These are phyloP conservation scores for Gambusia yucatana DNA, from an alignment of 2,797 vertebrate genomes.

Conservation along the genomic window DNA sequence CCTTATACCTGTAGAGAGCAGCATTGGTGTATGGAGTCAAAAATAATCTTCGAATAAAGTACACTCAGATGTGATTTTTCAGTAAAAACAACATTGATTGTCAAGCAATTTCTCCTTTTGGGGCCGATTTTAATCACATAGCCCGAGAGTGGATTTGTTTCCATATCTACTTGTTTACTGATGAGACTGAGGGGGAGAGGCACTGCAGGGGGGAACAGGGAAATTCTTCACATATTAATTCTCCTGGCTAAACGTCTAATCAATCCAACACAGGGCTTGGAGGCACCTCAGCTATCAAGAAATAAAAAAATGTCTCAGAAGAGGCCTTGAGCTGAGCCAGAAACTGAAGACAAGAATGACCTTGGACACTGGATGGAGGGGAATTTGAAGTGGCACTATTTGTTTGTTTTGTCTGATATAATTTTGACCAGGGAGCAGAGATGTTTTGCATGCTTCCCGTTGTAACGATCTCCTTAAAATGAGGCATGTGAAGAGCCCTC, in stretches of 20 bases:
- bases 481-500: slow-evolving; percentile 47
- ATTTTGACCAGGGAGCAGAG: slow-evolving; percentile 54
- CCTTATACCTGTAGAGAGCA: background rate
- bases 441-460: slow-evolving; percentile 38
- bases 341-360: slow-evolving; percentile 56
- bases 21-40: slow-evolving; percentile 28
- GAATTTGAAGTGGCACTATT: slow-evolving; percentile 39
- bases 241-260: slow-evolving; percentile 77
- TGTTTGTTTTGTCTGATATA: slow-evolving; percentile 64
- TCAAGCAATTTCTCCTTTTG: slow-evolving; percentile 62
- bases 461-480: slow-evolving; percentile 49
- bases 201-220: slow-evolving; percentile 58
- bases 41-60: slow-evolving; percentile 33
- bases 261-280: slow-evolving; percentile 70
- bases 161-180: slow-evolving; percentile 76
- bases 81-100: slow-evolving; percentile 64
- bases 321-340: slow-evolving; percentile 51
- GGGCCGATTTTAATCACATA: slow-evolving; percentile 74
- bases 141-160: slow-evolving; percentile 65
- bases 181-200: slow-evolving; percentile 61
- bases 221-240: slow-evolving; percentile 77
- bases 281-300: slow-evolving; percentile 62
- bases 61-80: slow-evolving; percentile 47
- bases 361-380: slow-evolving; percentile 47
- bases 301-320: slow-evolving; percentile 62